These are phyloP conservation scores for Rhea americana DNA, from an alignment of 2,113 vertebrate species.

Conservation along the genomic window DNA sequence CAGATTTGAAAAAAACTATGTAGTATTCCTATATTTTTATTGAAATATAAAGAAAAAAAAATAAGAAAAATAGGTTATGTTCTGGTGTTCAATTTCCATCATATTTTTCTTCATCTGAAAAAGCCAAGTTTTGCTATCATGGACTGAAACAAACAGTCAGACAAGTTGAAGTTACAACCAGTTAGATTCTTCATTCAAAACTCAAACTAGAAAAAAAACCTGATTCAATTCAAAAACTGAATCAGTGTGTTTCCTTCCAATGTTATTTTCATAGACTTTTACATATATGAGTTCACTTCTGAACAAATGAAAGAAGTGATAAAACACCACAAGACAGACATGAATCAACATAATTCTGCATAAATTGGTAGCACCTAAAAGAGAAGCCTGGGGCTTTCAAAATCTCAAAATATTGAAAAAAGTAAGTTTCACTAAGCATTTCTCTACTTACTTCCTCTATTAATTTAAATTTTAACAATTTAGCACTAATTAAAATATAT, in stretches of 20 bases:
- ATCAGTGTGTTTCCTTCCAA: not conserved
- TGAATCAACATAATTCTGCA: not conserved
- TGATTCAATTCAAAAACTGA: not conserved
- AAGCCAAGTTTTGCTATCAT: not conserved
- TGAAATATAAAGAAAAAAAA: not conserved
- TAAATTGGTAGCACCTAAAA: not conserved
- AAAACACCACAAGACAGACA: not conserved
- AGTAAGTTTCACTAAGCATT: not conserved
- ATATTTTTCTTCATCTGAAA: not conserved
- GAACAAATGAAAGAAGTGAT: not conserved
- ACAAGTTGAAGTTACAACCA: not conserved
- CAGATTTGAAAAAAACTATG: not conserved
- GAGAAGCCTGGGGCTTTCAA: not conserved
- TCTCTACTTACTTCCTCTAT: not conserved
- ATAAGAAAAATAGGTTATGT: not conserved
- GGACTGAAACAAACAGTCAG: not conserved
- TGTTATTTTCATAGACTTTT: not conserved
- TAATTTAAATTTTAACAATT: not conserved
- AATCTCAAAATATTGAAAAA: not conserved
- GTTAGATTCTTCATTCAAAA: not conserved
- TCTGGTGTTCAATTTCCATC: not conserved
- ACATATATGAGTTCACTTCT: not conserved
- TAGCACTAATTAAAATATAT: not conserved
- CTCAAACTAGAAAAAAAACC: not conserved
- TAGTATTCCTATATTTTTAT: not conserved